phyloP scores from a whole-genome alignment of 2,888 invertebrate genomes.

The Rosalia funebris region DNA sequence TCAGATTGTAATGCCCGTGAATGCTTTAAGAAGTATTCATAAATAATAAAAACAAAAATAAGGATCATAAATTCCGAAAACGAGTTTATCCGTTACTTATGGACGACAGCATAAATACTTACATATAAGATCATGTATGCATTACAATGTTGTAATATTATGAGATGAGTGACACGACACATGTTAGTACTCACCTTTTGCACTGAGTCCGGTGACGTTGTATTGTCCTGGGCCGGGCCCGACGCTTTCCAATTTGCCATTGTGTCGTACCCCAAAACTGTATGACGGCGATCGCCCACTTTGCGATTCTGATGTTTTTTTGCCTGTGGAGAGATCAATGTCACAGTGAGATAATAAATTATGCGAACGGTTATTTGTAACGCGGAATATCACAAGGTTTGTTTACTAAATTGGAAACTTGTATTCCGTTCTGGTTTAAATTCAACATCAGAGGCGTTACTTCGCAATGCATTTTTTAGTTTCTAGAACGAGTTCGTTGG shows the following conservation, averaged over 20 bases:
- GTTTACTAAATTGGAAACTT: constrained; percentile 19
- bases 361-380: not conserved
- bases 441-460: constrained; percentile 3
- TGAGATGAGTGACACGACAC: too few relatives aligned
- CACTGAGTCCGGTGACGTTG: constrained; percentile 85
- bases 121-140: too few relatives aligned
- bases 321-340: constrained; percentile 67
- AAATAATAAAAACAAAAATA: too few relatives aligned
- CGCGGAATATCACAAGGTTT: constrained; percentile 4
- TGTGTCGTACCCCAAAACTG: constrained; percentile 77
- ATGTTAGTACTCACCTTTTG: constrained; percentile 85
- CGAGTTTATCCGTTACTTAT: too few relatives aligned
- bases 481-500: too few relatives aligned
- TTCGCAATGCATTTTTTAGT: too few relatives aligned
- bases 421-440: not conserved
- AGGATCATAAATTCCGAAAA: too few relatives aligned
- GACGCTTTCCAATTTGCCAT: constrained; percentile 69
- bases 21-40: too few relatives aligned
- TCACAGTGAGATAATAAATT: not conserved
- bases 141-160: too few relatives aligned
- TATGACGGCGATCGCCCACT: constrained; percentile 83
- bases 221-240: constrained; percentile 93
- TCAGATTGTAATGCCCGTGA: too few relatives aligned
- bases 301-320: constrained; percentile 80
- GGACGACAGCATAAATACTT: too few relatives aligned